Conservation (phyloP, 2,888 invertebrate genomes). For the Sminthurinus aureus region DNA sequence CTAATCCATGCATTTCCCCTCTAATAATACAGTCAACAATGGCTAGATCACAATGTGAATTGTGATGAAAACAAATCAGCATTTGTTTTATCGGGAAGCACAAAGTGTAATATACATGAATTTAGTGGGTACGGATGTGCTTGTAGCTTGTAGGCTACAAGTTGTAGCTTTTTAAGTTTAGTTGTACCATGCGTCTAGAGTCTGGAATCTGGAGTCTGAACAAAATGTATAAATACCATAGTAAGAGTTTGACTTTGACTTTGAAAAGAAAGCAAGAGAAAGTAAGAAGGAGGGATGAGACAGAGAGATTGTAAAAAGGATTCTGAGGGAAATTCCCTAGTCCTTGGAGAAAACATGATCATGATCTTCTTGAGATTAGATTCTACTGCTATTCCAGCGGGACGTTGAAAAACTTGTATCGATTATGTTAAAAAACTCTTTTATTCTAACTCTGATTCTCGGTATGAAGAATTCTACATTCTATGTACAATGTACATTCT, state of each 20-base stretch:
- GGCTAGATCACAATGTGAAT: too few species aligned
- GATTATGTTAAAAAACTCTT: conserved; percentile 28
- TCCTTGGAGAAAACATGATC: conserved; percentile 16
- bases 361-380: conserved; percentile 21
- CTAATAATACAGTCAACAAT: too few species aligned
- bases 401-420: conserved; percentile 31
- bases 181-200: not conserved
- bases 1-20: too few species aligned
- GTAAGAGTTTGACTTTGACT: not conserved
- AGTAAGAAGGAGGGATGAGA: too few species aligned
- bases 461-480: not conserved
- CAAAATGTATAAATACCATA: not conserved
- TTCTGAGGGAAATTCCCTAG: conserved; percentile 12
- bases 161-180: not conserved
- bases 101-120: too few species aligned
- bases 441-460: not conserved
- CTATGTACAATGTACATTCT: too few species aligned
- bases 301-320: conserved; percentile 3
- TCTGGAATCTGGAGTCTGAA: too few species aligned
- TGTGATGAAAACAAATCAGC: too few species aligned
- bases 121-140: too few species aligned
- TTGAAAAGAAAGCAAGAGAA: not conserved
- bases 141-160: too few species aligned
- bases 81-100: too few species aligned
- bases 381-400: conserved; percentile 13